Percentiles rank a stretch among this genome's conserved stretches.
phyloP scores from a whole-genome alignment of 2,888 invertebrate genomes.

The Phorcus lineatus region DNA sequence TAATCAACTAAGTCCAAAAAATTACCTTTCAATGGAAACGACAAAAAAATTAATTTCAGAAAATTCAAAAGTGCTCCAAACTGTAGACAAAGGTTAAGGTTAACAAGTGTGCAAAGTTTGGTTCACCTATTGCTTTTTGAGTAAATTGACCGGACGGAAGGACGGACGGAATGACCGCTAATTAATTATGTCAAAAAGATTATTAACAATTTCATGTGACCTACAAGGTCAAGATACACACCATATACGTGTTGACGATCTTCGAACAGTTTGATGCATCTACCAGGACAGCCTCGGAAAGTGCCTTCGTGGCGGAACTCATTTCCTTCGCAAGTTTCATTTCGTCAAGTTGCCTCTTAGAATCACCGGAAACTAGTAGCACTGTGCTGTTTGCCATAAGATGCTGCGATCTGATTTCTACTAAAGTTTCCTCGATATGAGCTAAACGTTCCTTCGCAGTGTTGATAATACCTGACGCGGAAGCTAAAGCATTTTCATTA shows the following conservation, averaged over 20 bases:
- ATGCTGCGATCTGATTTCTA: neutral
- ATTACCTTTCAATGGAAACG: too few species aligned
- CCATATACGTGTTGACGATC: neutral
- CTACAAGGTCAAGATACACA: neutral
- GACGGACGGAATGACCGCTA: too few species aligned
- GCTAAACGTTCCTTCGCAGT: neutral
- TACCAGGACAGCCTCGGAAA: neutral
- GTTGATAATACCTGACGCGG: neutral
- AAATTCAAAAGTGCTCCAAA: too few species aligned
- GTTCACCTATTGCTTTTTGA: too few species aligned
- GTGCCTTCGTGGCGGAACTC: neutral
- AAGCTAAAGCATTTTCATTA: constrained; percentile 5
- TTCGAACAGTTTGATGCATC: neutral
- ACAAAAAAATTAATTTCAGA: too few species aligned
- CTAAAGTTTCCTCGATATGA: neutral
- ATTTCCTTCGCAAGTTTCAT: neutral
- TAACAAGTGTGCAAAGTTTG: too few species aligned
- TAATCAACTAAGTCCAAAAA: too few species aligned
- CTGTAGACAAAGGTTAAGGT: too few species aligned
- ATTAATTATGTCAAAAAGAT: too few species aligned
- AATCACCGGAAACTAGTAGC: neutral
- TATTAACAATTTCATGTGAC: too few species aligned
- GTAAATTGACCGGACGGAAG: too few species aligned
- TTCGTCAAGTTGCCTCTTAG: neutral
- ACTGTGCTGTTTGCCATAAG: neutral